Base-by-base conservation (phyloP, 2,113 vertebrate species). In the Perca fluviatilis region DNA sequence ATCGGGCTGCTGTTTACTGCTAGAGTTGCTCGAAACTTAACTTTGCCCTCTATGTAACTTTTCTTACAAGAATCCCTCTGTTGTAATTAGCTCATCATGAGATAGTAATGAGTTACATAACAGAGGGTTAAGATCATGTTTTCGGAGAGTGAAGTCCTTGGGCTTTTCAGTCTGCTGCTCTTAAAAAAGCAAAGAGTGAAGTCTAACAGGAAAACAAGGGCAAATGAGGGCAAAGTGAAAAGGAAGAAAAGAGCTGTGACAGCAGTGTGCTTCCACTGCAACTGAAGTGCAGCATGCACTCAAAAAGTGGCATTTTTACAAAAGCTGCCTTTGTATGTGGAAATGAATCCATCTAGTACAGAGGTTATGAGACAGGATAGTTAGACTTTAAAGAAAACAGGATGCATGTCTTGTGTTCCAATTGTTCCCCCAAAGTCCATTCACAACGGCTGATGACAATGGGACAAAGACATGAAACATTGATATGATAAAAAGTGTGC, bases 301-400 rank as follows among this genome's bases (percentile, higher is more conserved):
- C 21, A 63, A 83, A 80, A 84, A 71, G 74, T 43, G 25, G 0
- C 62, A 21, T 57, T 67, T 43, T 57, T 75, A 87, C 58, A 56
- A 71, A 65, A 66, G 13, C 63, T 11, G 40, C 36, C 43, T 86
- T 80, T 72, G 65, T 82, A 51, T 56, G 58, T 64, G 69, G 73
- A 86, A 88, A 82, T 69, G 6, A 83, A 90, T 81, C 82, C 69
- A 79, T 87, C 69, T 57, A 64, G 68, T 51, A 23, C 76, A 88
- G 76, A 79, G 85, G 83, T 86, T 89, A 84, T 70, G 86, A 81
- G 86, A 89, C 83, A 88, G 85, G 88, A 86, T 78, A 77, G 79
- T 50, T 72, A 33, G 58, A 79, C 63, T 77, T 68, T 47, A 77
- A 88, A 74, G 61, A 83, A 90, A 92, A 91, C 91, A 91, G 90